These are phyloP conservation scores for Ypsolopha sequella DNA, from an alignment of 2,888 invertebrate genomes.

Conservation along the genomic window DNA sequence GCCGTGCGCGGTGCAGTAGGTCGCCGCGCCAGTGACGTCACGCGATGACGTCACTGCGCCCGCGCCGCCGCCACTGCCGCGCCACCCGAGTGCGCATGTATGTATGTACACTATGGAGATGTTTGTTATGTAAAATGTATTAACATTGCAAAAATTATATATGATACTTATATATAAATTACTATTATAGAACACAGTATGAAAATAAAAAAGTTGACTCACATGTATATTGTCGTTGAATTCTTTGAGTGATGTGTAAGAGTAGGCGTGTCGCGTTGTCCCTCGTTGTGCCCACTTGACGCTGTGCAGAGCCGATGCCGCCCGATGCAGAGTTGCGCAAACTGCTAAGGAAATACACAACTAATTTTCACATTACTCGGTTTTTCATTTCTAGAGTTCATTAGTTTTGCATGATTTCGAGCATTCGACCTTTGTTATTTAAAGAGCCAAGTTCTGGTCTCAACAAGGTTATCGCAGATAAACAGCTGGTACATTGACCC, in stretches of 20 bases:
- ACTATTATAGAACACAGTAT: constrained; percentile 70
- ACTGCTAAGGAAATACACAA: constrained; percentile 58
- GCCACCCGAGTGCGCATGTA: constrained; percentile 39
- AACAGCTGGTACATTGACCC: not conserved
- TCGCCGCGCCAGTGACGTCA: too few species aligned
- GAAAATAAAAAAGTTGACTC: constrained; percentile 68
- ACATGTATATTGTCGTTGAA: constrained; percentile 47
- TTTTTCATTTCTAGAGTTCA: constrained; percentile 43
- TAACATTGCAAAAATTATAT: constrained; percentile 70
- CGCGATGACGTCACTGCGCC: too few species aligned
- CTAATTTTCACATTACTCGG: constrained; percentile 54
- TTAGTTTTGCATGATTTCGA: not conserved
- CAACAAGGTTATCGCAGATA: not conserved
- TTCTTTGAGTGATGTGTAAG: constrained; percentile 55
- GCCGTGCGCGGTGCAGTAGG: constrained; percentile 13
- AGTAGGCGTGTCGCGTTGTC: constrained; percentile 31
- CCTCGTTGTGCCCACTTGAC: constrained; percentile 7
- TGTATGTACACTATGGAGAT: constrained; percentile 65
- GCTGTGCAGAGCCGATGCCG: not conserved
- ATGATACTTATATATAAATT: constrained; percentile 68
- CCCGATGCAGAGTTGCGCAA: constrained; percentile 34
- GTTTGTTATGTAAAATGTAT: constrained; percentile 70
- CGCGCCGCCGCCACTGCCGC: constrained; percentile 22
- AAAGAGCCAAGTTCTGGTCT: too few species aligned
- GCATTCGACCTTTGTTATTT: not conserved